Evolutionary conservation across 2,797 vertebrate genomes (phyloP).

Genomic region (Anisognathus igniventris): DNA sequence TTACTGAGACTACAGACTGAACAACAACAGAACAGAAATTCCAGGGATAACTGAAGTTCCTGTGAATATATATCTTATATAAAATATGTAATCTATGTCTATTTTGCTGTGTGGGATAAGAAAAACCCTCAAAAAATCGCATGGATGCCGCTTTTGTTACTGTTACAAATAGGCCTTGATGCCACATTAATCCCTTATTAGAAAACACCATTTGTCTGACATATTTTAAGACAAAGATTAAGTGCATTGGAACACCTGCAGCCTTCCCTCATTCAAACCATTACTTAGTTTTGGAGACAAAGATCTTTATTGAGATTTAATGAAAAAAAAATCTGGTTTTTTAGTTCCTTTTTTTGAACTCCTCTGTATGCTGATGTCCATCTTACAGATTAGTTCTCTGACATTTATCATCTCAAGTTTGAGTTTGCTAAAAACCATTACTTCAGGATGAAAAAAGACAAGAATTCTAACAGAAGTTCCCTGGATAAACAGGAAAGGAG

Average conservation of each 20-base stretch:
- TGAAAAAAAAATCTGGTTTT: not conserved
- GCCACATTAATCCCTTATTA: not conserved
- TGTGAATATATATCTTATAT: not conserved
- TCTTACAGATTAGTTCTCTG: not conserved
- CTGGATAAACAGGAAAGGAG: not conserved
- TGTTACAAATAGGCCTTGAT: not conserved
- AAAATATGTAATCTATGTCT: not conserved
- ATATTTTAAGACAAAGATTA: not conserved
- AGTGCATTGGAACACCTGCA: not conserved
- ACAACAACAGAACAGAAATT: constrained; percentile 63
- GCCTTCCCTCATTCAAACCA: not conserved
- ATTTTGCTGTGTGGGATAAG: not conserved
- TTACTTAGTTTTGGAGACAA: not conserved
- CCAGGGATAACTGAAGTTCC: constrained; percentile 1
- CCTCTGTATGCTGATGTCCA: accelerated
- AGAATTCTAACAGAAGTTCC: not conserved
- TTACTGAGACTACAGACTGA: constrained; percentile 56
- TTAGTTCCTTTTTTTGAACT: not conserved
- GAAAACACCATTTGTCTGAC: not conserved
- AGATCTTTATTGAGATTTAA: not conserved
- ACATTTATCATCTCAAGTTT: not conserved
- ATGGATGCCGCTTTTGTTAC: not conserved
- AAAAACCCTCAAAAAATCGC: not conserved
- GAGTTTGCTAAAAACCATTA: not conserved
- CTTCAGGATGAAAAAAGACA: not conserved